A percentile compares a stretch with the other conserved stretches of the same genome.
Conservation (phyloP, 2,113 vertebrate species). For the Dunckerocampus dactyliophorus region DNA sequence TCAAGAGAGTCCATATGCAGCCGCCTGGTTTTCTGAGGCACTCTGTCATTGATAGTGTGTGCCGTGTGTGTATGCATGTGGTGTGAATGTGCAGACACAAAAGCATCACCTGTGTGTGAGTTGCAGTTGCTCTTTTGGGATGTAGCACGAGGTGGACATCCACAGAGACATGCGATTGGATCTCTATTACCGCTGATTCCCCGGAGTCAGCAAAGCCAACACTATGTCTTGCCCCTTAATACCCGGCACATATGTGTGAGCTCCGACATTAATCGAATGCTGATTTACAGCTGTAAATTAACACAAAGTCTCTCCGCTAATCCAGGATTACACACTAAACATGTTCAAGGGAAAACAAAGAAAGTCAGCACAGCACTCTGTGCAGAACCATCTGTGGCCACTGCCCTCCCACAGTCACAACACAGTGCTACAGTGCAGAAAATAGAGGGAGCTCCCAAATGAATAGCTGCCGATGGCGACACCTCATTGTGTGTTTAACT, state of each 20-base stretch:
- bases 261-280: slow-evolving; percentile 72
- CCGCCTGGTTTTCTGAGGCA: slow-evolving; percentile 91
- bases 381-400: slow-evolving; percentile 70
- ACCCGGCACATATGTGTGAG: slow-evolving; percentile 61
- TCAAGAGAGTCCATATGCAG: slow-evolving; percentile 99
- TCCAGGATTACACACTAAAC: slow-evolving; percentile 87
- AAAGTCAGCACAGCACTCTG: slow-evolving; percentile 68
- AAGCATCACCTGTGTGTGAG: slow-evolving; percentile 47
- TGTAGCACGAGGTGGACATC: slow-evolving; percentile 86
- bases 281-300: slow-evolving; percentile 84
- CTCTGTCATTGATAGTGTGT: slow-evolving; percentile 67
- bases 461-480: slow-evolving; percentile 52
- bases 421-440: slow-evolving; percentile 50
- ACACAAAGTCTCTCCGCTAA: slow-evolving; percentile 83
- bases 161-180: slow-evolving; percentile 90
- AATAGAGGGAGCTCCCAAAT: slow-evolving; percentile 49
- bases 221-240: slow-evolving; percentile 69
- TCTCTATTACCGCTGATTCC: slow-evolving; percentile 81
- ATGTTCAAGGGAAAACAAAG: slow-evolving; percentile 81
- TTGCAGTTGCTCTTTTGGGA: slow-evolving; percentile 86
- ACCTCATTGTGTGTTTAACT: slow-evolving; percentile 64
- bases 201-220: slow-evolving; percentile 63
- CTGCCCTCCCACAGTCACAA: slow-evolving; percentile 43
- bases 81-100: slow-evolving; percentile 54
- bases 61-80: slow-evolving; percentile 46